Base-by-base conservation (phyloP, 2,113 vertebrate species). In the Ciconia stormi region DNA sequence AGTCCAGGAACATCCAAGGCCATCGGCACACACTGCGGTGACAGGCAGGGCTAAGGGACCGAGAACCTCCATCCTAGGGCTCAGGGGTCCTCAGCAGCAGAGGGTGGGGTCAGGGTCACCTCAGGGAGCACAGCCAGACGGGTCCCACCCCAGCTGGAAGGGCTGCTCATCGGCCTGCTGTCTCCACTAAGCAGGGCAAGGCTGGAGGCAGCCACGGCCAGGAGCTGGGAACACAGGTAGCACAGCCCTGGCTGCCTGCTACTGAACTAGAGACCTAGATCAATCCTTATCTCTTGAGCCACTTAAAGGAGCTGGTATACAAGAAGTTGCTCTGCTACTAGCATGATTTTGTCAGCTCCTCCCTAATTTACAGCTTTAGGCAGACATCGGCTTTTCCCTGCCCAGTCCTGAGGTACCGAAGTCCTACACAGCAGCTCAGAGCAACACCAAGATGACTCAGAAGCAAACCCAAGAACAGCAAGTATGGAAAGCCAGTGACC, bases 41-140 rank as follows among this genome's bases (percentile, higher is more conserved):
- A 65, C 1, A 17, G 56, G 50, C 50, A 58, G 22, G 0, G 38
- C 52, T 25, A 30, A 32, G 69, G 56, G 50, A 74, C 30, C 25
- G 16, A 63, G 79, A 42, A 53, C 21, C 16, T 74, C 30, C 70
- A 59, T 4, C 70, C 29, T 2, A 1, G 22, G 34, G 80, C 30
- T 18, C 27, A 13, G 44, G 50, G 42, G 56, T 23, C 30, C 85
- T n/a, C 56, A 29, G 36, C 40, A 78, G 78, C 59, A 84, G 49
- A 2, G 3, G 16, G 27, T 36, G 47, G 38, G 38, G 18, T 29
- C 38, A 67, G 27, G 44, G 56, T 13, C 40, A 47, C 7, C 6
- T 7, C 58, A 17, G 29, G 58, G 53, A 42, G 59, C 46, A 30
- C 0, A 0, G 38, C 30, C 72, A 87, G 84, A 76, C 0, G 2